Evolutionary conservation across 2,113 vertebrate species (phyloP).

Genomic region (Orycteropus afer): DNA sequence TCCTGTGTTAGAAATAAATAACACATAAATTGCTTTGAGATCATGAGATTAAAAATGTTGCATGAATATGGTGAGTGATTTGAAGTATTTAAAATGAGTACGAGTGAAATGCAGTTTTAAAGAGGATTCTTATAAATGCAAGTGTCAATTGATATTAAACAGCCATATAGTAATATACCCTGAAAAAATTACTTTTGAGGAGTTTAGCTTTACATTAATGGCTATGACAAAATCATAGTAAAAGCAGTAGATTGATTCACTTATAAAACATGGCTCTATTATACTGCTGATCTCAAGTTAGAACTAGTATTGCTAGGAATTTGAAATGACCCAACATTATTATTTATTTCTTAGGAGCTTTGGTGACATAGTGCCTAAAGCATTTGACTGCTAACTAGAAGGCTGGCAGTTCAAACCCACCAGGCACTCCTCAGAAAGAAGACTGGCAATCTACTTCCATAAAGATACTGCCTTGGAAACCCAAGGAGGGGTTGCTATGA

Average conservation of each 20-base stretch:
- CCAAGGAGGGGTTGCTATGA: too few relatives aligned
- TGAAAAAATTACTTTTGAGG: constrained; percentile 16
- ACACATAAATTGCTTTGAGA: constrained; percentile 23
- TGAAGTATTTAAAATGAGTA: constrained; percentile 43
- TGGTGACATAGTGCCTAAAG: too few relatives aligned
- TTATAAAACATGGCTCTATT: background rate
- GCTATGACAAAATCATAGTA: background rate
- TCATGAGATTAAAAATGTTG: constrained; percentile 19
- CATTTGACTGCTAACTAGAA: too few relatives aligned
- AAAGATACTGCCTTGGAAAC: too few relatives aligned
- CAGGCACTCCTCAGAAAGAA: too few relatives aligned
- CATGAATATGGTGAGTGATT: constrained; percentile 46
- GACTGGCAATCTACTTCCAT: too few relatives aligned
- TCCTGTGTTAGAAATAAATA: background rate
- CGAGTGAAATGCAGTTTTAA: constrained; percentile 20
- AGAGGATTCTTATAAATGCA: constrained; percentile 32
- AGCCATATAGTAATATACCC: background rate
- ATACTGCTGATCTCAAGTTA: background rate
- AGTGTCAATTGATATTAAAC: constrained; percentile 7
- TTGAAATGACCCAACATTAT: background rate
- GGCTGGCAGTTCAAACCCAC: too few relatives aligned
- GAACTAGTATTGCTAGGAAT: background rate
- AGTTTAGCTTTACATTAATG: constrained; percentile 18
- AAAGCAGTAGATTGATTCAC: background rate
- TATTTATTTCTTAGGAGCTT: background rate